phyloP scores from a whole-genome alignment of 2,888 invertebrate species.

The Tipula unca region DNA sequence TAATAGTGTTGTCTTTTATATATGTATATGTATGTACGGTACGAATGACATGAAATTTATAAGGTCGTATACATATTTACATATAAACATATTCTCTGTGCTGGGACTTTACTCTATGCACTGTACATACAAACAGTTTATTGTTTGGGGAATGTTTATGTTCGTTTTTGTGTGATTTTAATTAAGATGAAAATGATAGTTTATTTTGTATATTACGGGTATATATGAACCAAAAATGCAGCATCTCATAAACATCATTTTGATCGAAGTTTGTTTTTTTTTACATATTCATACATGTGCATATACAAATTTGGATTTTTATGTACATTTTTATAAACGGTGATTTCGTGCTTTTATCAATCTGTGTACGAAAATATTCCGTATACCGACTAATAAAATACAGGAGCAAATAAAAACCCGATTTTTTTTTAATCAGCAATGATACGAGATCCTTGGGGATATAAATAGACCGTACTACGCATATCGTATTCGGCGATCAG shows the following conservation, averaged over 20 bases:
- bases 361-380: too few species aligned
- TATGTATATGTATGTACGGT: neutral
- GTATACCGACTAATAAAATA: too few species aligned
- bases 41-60: neutral
- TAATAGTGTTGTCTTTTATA: neutral
- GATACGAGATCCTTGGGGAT: too few species aligned
- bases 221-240: neutral
- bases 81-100: neutral
- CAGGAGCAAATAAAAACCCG: too few species aligned
- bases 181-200: neutral
- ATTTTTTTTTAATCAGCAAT: too few species aligned
- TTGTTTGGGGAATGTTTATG: neutral
- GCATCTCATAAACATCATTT: neutral
- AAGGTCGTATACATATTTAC: neutral
- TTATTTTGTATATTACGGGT: neutral
- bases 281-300: too few species aligned
- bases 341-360: too few species aligned
- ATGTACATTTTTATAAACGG: too few species aligned
- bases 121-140: neutral
- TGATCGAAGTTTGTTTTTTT: neutral
- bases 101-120: neutral
- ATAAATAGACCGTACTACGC: too few species aligned
- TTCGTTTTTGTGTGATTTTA: neutral
- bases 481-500: too few species aligned
- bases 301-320: too few species aligned